These are phyloP conservation scores for Thereva nobilitata DNA, from an alignment of 2,888 invertebrate genomes.

Conservation along the genomic window DNA sequence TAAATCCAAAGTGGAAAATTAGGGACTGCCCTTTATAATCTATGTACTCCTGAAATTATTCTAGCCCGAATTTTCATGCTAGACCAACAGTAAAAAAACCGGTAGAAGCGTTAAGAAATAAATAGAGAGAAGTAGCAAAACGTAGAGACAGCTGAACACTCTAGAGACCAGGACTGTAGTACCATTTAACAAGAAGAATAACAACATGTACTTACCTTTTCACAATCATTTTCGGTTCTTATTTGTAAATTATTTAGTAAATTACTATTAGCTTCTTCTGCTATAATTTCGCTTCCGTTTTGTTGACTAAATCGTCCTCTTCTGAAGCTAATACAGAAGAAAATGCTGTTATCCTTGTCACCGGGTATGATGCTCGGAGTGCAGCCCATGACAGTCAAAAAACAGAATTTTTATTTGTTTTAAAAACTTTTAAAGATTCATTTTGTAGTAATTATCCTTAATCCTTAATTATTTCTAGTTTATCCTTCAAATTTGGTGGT, in stretches of 20 bases:
- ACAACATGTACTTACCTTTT: constrained; percentile 50
- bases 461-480: too few relatives aligned
- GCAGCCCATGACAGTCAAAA: constrained; percentile 45
- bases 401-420: neutral
- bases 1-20: too few relatives aligned
- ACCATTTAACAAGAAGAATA: neutral
- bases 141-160: neutral
- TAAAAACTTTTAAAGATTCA: too few relatives aligned
- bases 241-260: constrained; percentile 54
- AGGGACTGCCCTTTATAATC: too few relatives aligned
- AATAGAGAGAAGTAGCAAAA: too few relatives aligned
- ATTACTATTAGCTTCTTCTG: constrained; percentile 47
- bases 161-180: neutral
- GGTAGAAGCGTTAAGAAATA: too few relatives aligned
- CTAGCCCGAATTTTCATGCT: too few relatives aligned
- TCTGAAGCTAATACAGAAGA: constrained; percentile 55
- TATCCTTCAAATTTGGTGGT: too few relatives aligned
- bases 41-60: too few relatives aligned
- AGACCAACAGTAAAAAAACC: too few relatives aligned
- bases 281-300: constrained; percentile 47
- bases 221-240: constrained; percentile 55
- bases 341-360: constrained; percentile 53
- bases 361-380: constrained; percentile 46
- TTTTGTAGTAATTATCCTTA: too few relatives aligned
- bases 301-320: constrained; percentile 50